phyloP scores from a whole-genome alignment of 2,797 vertebrate species.

The Gymnoscopelus braueri region DNA sequence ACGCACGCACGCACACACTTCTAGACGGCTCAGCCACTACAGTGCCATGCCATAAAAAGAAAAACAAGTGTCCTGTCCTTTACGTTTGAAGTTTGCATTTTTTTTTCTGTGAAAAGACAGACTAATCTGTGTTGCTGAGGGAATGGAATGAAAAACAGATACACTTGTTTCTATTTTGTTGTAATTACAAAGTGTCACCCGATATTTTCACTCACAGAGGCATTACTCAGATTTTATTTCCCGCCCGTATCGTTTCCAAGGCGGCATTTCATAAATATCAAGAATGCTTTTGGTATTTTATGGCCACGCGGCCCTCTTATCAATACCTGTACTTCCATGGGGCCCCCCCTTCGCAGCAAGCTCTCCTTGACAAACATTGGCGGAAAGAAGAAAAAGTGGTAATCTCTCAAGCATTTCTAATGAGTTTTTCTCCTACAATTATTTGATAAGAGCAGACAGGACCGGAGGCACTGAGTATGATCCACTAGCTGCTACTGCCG shows the following conservation, averaged over 20 bases:
- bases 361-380: slow-evolving; percentile 78
- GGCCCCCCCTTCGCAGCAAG: slow-evolving; percentile 62
- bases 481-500: slow-evolving; percentile 76
- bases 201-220: slow-evolving; percentile 22
- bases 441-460: slow-evolving; percentile 87
- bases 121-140: slow-evolving; percentile 2
- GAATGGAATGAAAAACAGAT: neutral
- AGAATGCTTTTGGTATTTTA: slow-evolving; percentile 60
- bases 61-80: no score
- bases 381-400: slow-evolving; percentile 77
- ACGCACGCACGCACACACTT: no score
- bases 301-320: slow-evolving; percentile 68
- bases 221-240: slow-evolving; percentile 15
- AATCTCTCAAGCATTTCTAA: slow-evolving; percentile 89
- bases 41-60: no score
- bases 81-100: neutral
- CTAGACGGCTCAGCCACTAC: no score
- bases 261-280: slow-evolving; percentile 55
- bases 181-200: neutral
- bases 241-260: slow-evolving; percentile 36
- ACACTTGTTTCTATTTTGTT: neutral
- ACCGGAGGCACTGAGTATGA: slow-evolving; percentile 81
- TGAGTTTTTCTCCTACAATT: slow-evolving; percentile 89
- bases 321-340: slow-evolving; percentile 78
- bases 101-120: neutral